Base-by-base conservation (phyloP, 2,888 invertebrate species). In the Allolobophora icterica region DNA sequence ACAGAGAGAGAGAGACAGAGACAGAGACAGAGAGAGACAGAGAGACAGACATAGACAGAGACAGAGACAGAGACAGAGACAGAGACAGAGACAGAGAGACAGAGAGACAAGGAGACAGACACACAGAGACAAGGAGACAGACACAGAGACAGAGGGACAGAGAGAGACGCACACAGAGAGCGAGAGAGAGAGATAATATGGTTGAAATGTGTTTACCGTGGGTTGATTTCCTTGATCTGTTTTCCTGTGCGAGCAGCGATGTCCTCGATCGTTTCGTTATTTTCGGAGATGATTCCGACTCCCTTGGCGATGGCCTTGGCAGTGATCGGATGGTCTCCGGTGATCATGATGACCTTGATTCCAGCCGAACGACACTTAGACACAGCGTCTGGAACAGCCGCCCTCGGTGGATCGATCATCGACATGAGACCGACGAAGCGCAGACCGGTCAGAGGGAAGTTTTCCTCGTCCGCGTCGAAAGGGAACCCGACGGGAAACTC, bases 351-450 rank as follows among this genome's bases (percentile, higher is more conserved):
- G 84, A 95, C 95, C 96, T 98, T 98, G 95, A 98, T 99, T 96
- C 99, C 99, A 95, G 99, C 99, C 93, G 98, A 98, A 94, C 99
- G 97, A 96, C 99, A 99, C 96, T 98, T 99, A 94, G 98, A 98
- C 11, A 99, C 99, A 93, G 99, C 99, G 95, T 99, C 98, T n/a
- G 99, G 99, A 92, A 99, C 99, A 94, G 98, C 98, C 93, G 98
- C 98, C 94, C 99, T 97, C 34, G 99, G 99, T 91, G 99, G 99
- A 96, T 99, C 99, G 96, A 99, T 99, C 98, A 99, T 98, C 93
- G 98, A 98, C 97, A 99, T 98, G 52, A 99, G 97, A 91, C 99
- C 99, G 91, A 99, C 98, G 95, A 99, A 99, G 93, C 99, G 97
- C 24, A 95, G 94, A 92, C 97, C 94, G n/a, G 94, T 97, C 93